Percentiles rank a stretch among this genome's conserved stretches.
These are phyloP conservation scores for Puntigrus tetrazona DNA, from an alignment of 2,113 vertebrate genomes.

Conservation along the genomic window DNA sequence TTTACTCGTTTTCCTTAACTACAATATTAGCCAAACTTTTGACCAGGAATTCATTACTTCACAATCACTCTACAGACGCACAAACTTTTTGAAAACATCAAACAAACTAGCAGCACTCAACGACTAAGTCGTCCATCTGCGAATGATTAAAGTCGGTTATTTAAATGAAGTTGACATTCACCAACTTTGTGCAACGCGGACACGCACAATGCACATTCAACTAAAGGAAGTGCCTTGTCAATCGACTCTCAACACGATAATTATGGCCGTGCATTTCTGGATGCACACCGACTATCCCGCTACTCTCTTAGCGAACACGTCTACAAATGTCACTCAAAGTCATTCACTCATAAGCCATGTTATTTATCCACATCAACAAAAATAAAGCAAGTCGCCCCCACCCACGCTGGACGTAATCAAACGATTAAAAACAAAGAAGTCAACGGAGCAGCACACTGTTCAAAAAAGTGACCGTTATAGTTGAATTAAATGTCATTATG, in stretches of 20 bases:
- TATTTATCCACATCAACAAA: conserved; percentile 59
- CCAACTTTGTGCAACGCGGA: conserved; percentile 56
- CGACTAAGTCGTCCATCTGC: neutral
- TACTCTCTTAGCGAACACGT: neutral
- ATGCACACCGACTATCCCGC: neutral
- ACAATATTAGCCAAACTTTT: conserved; percentile 1
- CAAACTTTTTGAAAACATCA: conserved; percentile 5
- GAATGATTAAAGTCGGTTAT: neutral
- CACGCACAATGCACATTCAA: conserved; percentile 44
- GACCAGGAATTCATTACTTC: neutral
- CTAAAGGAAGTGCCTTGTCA: conserved; percentile 48
- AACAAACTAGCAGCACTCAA: neutral
- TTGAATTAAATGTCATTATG: neutral
- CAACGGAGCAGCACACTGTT: neutral
- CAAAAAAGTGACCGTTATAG: conserved; percentile 23
- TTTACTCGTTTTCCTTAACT: neutral
- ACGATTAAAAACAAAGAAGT: conserved; percentile 60
- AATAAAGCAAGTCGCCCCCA: conserved; percentile 67
- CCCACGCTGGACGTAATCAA: conserved; percentile 67
- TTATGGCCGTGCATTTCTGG: conserved; percentile 22
- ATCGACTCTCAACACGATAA: conserved; percentile 33
- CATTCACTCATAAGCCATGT: conserved; percentile 58
- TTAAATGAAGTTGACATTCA: conserved; percentile 44
- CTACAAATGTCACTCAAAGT: neutral
- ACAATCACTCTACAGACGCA: neutral